Conservation (phyloP, 2,888 invertebrate species). For the Diarsia dahlii region DNA sequence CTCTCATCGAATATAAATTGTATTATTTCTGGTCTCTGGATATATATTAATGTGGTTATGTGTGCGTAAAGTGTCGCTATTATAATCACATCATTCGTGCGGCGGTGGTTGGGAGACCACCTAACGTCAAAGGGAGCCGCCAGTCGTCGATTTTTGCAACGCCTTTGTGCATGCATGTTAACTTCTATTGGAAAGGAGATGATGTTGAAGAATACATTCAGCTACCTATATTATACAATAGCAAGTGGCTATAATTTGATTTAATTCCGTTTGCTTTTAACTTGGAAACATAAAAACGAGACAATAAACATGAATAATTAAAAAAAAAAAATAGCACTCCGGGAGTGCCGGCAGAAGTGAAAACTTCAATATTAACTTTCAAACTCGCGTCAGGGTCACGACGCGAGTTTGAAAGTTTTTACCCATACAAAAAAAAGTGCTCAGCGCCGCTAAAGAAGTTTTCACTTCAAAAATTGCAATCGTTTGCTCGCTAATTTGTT, state of each 20-base stretch:
- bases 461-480: too few relatives aligned
- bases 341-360: too few relatives aligned
- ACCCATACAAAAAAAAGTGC: too few relatives aligned
- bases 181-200: slow-evolving; percentile 81
- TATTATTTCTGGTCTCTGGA: slow-evolving; percentile 77
- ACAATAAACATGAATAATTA: not conserved
- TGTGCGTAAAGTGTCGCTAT: slow-evolving; percentile 87
- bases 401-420: too few relatives aligned
- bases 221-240: slow-evolving; percentile 35
- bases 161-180: slow-evolving; percentile 81
- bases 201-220: slow-evolving; percentile 52
- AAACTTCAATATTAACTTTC: too few relatives aligned
- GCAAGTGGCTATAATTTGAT: not conserved
- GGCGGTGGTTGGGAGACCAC: slow-evolving; percentile 82
- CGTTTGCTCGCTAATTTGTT: not conserved
- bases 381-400: too few relatives aligned
- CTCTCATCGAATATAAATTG: slow-evolving; percentile 61
- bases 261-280: not conserved
- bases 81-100: slow-evolving; percentile 88
- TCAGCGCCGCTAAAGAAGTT: too few relatives aligned
- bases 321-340: too few relatives aligned
- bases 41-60: slow-evolving; percentile 77
- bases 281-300: not conserved
- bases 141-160: slow-evolving; percentile 86
- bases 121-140: slow-evolving; percentile 89